A percentile compares a stretch with the other conserved stretches of the same genome.
Conservation (phyloP, 2,797 vertebrate genomes). For the Paramormyrops hopkinsi region DNA sequence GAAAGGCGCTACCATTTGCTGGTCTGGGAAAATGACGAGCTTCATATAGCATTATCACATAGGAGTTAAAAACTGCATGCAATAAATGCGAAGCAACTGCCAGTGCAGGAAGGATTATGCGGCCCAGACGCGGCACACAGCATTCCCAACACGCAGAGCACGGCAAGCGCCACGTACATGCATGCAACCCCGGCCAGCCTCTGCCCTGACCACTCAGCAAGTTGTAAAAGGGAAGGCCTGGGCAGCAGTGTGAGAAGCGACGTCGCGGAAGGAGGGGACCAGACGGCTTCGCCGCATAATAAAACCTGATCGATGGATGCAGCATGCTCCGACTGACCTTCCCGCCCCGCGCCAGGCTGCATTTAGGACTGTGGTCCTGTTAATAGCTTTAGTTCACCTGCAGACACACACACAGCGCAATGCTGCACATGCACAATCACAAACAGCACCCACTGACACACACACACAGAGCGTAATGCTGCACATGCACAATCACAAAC, state of each 20-base stretch:
- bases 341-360: slow-evolving; percentile 18
- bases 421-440: slow-evolving; percentile 26
- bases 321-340: slow-evolving; percentile 43
- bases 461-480: slow-evolving; percentile 14
- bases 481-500: slow-evolving; percentile 23
- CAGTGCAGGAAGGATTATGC: neutral
- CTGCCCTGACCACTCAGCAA: slow-evolving; percentile 58
- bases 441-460: slow-evolving; percentile 24
- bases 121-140: slow-evolving; percentile 17
- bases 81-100: neutral
- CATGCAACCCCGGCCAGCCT: slow-evolving; percentile 7
- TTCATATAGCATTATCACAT: neutral
- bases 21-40: neutral
- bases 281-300: slow-evolving; percentile 62
- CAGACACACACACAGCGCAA: slow-evolving; percentile 10
- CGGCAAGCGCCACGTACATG: neutral
- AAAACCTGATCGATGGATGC: slow-evolving; percentile 63
- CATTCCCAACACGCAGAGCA: neutral
- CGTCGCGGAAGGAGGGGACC: slow-evolving; percentile 55
- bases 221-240: slow-evolving; percentile 48
- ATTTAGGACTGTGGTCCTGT: neutral
- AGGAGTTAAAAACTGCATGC: neutral
- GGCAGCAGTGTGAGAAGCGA: slow-evolving; percentile 51
- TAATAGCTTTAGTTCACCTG: slow-evolving; percentile 12
- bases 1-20: neutral